Percentiles rank a stretch among this genome's conserved stretches.
Conservation (phyloP, 2,888 invertebrate genomes). For the Lutraria lutraria region DNA sequence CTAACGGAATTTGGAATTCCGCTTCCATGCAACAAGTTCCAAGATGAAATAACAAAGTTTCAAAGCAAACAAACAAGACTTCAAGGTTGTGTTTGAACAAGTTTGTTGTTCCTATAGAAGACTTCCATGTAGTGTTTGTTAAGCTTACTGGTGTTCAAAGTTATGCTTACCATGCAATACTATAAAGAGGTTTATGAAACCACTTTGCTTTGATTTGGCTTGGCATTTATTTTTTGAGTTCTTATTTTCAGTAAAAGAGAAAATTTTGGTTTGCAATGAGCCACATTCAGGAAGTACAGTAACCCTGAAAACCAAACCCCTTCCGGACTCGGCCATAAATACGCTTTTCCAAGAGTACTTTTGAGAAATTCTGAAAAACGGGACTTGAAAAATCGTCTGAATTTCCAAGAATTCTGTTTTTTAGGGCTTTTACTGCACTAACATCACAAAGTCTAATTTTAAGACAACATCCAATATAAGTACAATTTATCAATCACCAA, state of each 20-base stretch:
- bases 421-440: too few species aligned
- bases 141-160: neutral
- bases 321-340: too few species aligned
- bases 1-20: constrained; percentile 18
- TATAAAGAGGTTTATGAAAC: neutral
- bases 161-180: neutral
- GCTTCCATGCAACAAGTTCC: constrained; percentile 28
- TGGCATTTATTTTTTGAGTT: neutral
- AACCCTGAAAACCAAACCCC: too few species aligned
- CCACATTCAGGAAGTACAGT: too few species aligned
- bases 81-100: neutral
- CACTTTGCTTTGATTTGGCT: neutral
- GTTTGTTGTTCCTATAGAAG: neutral
- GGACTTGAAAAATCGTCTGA: too few species aligned
- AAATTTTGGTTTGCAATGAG: too few species aligned
- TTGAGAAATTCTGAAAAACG: too few species aligned
- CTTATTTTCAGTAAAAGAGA: too few species aligned
- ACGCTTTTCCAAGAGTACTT: too few species aligned
- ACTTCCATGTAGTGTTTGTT: neutral
- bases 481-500: neutral
- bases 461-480: neutral
- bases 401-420: too few species aligned
- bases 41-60: constrained; percentile 11
- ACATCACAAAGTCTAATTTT: too few species aligned
- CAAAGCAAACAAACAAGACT: neutral